Conservation (phyloP, 2,797 vertebrate species). For the Chloroceryle inda region DNA sequence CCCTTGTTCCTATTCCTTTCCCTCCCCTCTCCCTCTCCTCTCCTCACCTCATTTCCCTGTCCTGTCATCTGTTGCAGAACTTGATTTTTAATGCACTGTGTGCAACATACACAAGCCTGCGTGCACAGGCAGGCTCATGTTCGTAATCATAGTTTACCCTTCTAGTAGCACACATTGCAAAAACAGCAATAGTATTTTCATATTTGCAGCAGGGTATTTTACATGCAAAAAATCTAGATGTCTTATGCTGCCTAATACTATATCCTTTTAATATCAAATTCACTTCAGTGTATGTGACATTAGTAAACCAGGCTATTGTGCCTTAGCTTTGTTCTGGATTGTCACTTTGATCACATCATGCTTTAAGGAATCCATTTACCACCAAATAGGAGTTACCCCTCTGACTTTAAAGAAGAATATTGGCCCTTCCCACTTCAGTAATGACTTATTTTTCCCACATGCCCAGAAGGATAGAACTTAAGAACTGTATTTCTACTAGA, state of each 20-base stretch:
- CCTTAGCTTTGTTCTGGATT: background rate
- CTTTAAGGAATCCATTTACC: slow-evolving; percentile 9
- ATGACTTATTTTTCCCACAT: background rate
- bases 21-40: background rate
- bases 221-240: background rate
- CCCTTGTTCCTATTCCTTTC: background rate
- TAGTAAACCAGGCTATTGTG: background rate
- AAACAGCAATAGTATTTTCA: background rate
- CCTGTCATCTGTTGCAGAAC: slow-evolving; percentile 12
- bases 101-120: background rate
- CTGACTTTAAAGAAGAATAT: background rate
- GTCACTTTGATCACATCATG: slow-evolving; percentile 13
- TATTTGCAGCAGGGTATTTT: background rate
- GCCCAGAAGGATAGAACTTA: background rate
- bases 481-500: background rate
- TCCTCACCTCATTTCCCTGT: slow-evolving; percentile 6
- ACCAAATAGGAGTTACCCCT: background rate
- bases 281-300: background rate
- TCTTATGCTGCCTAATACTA: background rate
- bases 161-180: background rate
- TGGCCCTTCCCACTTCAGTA: background rate
- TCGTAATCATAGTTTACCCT: background rate
- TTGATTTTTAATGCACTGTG: background rate
- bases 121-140: background rate
- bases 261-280: background rate